Base-by-base conservation (phyloP, 2,113 vertebrate species). In the Antechinus stuartii region DNA sequence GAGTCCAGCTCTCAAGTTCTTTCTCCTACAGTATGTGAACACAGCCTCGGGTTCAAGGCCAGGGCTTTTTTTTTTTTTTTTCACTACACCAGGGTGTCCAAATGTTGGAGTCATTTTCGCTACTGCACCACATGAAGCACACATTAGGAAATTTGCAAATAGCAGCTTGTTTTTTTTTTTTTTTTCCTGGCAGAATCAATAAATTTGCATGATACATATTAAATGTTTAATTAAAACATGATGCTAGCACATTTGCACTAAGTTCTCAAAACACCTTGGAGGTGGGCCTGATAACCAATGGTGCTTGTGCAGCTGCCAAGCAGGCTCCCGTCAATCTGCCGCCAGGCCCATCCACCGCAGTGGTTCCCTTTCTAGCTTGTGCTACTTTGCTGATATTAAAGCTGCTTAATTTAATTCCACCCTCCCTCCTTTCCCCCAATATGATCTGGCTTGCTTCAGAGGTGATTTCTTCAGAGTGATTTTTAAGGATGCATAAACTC, bases 171-270 rank as follows among this genome's bases (percentile, higher is more conserved):
- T 90, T 90, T 92, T 98, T 49, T 90, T 92, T 98, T 49, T 42
- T 92, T 47, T 90, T 23, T 92, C 50, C 90, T 95, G 95, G 96
- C 95, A 97, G 98, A 96, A 97, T 97, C 97, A 96, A 97, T 98
- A 97, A 92, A 98, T 98, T 98, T 98, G 97, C 97, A 98, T 94
- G 95, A 97, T 98, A 96, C 97, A 98, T 96, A 98, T 98, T 97
- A 98, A 98, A 96, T 97, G 97, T 98, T 98, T 98, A 98, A 98
- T 98, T 98, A 99, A 98, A 98, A 97, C 96, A 91, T 96, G 97
- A 98, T 94, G 96, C 96, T 97, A 96, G 94, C 96, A 92, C 97
- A 97, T 97, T 98, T 98, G 97, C 97, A 96, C 96, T 97, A 98
- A 98, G 95, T 94, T 97, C 97, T 97, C 97, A 97, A 98, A 98